These are phyloP conservation scores for Pituophis catenifer DNA, from an alignment of 2,113 vertebrate species.

Conservation along the genomic window DNA sequence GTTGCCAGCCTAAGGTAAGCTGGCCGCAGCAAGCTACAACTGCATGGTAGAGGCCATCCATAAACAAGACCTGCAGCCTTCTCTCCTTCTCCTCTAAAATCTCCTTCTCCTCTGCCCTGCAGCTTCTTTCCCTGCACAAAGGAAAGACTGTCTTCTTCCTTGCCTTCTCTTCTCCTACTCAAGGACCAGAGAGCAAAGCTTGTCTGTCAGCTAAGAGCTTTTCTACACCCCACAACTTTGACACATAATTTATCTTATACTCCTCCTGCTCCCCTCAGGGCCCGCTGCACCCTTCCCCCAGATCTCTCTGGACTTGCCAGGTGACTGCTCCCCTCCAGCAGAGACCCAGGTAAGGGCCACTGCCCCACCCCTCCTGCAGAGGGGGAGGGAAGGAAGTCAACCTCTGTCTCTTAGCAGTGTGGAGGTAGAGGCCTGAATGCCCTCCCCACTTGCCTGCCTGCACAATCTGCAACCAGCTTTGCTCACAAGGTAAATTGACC, in stretches of 20 bases:
- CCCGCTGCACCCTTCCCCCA: slow-evolving; percentile 65
- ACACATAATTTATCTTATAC: slow-evolving; percentile 67
- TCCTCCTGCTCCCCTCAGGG: slow-evolving; percentile 61
- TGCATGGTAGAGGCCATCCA: slow-evolving; percentile 63
- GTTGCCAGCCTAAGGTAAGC: slow-evolving; percentile 55
- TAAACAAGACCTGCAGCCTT: slow-evolving; percentile 63
- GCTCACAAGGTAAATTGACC: not conserved
- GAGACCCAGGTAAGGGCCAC: slow-evolving; percentile 69
- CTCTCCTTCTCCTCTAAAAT: slow-evolving; percentile 13
- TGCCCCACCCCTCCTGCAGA: slow-evolving; percentile 25
- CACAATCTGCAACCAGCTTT: not conserved
- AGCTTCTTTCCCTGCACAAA: not conserved
- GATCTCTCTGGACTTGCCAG: slow-evolving; percentile 65
- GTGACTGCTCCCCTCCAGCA: slow-evolving; percentile 64
- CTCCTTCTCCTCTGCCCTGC: slow-evolving; percentile 19
- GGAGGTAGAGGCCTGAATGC: fast-evolving
- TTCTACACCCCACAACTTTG: not conserved
- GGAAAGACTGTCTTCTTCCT: slow-evolving; percentile 5
- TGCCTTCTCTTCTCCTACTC: not conserved
- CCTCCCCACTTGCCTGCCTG: not conserved
- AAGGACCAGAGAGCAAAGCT: slow-evolving; percentile 18
- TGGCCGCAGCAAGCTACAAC: slow-evolving; percentile 51
- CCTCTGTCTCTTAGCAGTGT: not conserved
- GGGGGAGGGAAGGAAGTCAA: slow-evolving; percentile 30
- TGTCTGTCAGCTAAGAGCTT: slow-evolving; percentile 33